Base-by-base conservation (phyloP, 2,113 vertebrate species). In the Hemibagrus wyckioides region DNA sequence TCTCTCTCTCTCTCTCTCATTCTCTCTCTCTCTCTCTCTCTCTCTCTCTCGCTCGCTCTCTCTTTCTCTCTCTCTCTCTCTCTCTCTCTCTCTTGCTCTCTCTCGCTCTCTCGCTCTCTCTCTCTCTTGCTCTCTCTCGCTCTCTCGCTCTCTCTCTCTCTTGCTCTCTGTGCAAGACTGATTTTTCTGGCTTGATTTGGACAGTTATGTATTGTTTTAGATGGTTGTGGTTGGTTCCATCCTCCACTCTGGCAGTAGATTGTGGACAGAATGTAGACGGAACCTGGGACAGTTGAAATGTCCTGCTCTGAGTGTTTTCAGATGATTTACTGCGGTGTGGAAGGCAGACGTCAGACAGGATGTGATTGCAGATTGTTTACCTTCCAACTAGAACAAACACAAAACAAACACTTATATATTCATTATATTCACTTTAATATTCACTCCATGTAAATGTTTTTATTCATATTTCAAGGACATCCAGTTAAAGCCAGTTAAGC, bases 61-160 rank as follows among this genome's bases (percentile, higher is more conserved):
- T 44, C 41, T 44, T 6, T 44, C 41, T 44, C 41, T 44, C 3
- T 44, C 41, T 44, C 41, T 44, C 41, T 44, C 41, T 44, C 41
- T 44, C 41, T 44, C 41, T 44, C 41, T 44, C 41, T 44, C 41
- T 44, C 3, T 44, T 6, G 3, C 41, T 44, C 41, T 44, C 41
- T 44, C 41, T 44, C 41, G 3, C 41, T 44, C 41, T 44, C 41
- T 44, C 41, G 3, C 41, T 44, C 41, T 44, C 41, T 44, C 41
- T 44, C 41, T 44, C 41, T 44, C 41, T 44, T n/a, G n/a, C 48
- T 67, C 75, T n/a, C 25, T 83, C 87, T n/a, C 80, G 36, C 85
- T 50, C 17, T 44, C 19, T 44, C 23, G 41, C 69, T 71, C n/a
- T 71, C 39, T 30, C 1, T 30, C 67, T 69, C 15, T 69, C 30